phyloP scores from a whole-genome alignment of 2,113 vertebrate genomes.

The Phrynosoma platyrhinos region DNA sequence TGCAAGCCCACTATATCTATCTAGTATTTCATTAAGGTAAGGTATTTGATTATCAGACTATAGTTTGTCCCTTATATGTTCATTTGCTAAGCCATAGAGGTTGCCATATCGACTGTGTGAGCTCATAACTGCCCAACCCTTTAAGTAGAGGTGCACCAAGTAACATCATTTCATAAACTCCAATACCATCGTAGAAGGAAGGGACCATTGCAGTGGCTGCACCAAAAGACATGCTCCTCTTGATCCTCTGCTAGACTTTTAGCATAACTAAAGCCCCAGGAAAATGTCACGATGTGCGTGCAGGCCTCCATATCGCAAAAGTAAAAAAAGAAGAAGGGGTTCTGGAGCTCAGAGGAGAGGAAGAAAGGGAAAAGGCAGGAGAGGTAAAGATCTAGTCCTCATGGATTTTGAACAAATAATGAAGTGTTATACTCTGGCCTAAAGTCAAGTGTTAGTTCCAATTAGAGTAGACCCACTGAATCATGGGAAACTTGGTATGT shows the following conservation, averaged over 20 bases:
- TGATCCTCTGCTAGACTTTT: background rate
- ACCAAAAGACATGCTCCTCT: background rate
- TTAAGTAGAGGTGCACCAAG: constrained; percentile 9
- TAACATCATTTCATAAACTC: background rate
- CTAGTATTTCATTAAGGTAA: background rate
- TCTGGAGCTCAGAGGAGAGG: background rate
- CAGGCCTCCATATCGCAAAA: background rate
- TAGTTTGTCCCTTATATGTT: background rate
- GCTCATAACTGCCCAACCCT: constrained; percentile 1
- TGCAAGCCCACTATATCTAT: background rate
- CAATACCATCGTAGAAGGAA: background rate
- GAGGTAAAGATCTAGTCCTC: background rate
- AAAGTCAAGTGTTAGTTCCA: too few species aligned
- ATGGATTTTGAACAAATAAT: background rate
- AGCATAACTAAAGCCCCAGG: background rate
- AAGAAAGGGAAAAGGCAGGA: background rate
- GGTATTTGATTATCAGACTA: background rate
- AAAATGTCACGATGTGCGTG: constrained; percentile 7
- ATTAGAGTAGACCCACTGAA: too few species aligned
- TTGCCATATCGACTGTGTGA: constrained; percentile 10
- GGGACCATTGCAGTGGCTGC: background rate
- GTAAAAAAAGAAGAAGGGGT: background rate
- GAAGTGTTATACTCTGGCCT: background rate
- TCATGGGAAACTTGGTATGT: too few species aligned
- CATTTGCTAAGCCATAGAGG: background rate